Evolutionary conservation across 2,888 invertebrate genomes (phyloP).

Genomic region (Drosophila neotestacea): DNA sequence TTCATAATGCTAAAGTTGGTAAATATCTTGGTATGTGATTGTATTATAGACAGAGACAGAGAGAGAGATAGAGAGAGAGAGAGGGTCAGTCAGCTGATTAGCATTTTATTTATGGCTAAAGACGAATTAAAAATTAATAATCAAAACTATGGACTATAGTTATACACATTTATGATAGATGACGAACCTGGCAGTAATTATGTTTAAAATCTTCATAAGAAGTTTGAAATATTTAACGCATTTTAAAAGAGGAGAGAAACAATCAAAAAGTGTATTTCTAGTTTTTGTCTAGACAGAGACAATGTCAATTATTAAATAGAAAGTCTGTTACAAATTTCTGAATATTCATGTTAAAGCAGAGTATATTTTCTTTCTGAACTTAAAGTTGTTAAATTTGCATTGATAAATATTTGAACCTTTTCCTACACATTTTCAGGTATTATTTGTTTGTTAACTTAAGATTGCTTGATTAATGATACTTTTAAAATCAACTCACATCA

Average conservation of each 20-base stretch:
- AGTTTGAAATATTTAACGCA: not conserved
- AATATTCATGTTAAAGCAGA: not conserved
- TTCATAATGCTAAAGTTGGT: constrained; percentile 61
- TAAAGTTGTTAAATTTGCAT: not conserved
- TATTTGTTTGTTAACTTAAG: not conserved
- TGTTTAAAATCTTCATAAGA: not conserved
- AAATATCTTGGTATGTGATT: constrained; percentile 21
- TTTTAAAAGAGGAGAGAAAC: not conserved
- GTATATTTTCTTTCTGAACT: not conserved
- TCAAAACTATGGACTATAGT: constrained; percentile 1
- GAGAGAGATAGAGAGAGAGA: constrained; percentile 9
- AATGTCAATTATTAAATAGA: not conserved
- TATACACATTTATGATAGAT: not conserved
- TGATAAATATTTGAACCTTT: not conserved
- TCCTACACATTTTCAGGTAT: not conserved
- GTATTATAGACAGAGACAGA: not conserved
- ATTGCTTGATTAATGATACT: not conserved
- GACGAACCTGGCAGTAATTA: not conserved
- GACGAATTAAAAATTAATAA: constrained; percentile 27
- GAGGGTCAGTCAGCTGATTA: constrained; percentile 57
- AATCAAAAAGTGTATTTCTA: not conserved
- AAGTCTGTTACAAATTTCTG: not conserved
- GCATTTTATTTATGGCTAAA: constrained; percentile 58
- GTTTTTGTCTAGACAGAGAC: too few species aligned
- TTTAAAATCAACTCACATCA: not conserved